Evolutionary conservation across 2,113 vertebrate genomes (phyloP), one percentile per base, ranked within the genome.

Genomic region (Lophura nycthemera): DNA sequence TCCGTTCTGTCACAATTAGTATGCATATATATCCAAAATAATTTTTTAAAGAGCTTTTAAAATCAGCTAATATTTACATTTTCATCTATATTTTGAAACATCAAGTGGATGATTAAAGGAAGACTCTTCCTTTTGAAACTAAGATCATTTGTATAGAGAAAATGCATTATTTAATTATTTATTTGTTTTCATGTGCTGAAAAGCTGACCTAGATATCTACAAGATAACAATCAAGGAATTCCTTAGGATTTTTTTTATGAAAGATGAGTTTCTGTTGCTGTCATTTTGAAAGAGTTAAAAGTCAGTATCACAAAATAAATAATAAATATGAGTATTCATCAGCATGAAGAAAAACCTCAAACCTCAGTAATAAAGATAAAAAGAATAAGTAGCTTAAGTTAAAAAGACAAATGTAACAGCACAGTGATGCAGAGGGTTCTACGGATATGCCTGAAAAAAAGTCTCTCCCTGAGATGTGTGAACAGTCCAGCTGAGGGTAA

Each of bases 161-260:
- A 92, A 90, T 78, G 32, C 29, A 75, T 92, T 92, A 89, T 92
- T 96, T 90, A 90, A 92, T 70, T 0, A 0, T 89, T 93, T 67
- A 21, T 67, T 94, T 93, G 40, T 85, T 93, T 93, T 75, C 1
- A 4, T 84, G 4, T 16, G 66, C 61, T 86, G 61, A 25, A 63
- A 92, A 90, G 27, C 25, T 89, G 77, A 64, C 77, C 80, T 88
- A 90, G 73, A 82, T 86, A 78, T 40, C 73, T 47, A 90, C n/a
- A 80, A 83, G 40, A 81, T 16, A 77, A 7, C 14, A 86, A 70
- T 78, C 42, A 90, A 38, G 38, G 10, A 38, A 38, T 38, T 38
- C 27, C 16, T 61, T 86, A 56, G 70, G 38, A 75, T 50, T 34
- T 86, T 66, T 80, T 11, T 81, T 84, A 22, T 75, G 70, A 65